phyloP scores from a whole-genome alignment of 2,888 invertebrate genomes.

The Scaptomyza polygonia region DNA sequence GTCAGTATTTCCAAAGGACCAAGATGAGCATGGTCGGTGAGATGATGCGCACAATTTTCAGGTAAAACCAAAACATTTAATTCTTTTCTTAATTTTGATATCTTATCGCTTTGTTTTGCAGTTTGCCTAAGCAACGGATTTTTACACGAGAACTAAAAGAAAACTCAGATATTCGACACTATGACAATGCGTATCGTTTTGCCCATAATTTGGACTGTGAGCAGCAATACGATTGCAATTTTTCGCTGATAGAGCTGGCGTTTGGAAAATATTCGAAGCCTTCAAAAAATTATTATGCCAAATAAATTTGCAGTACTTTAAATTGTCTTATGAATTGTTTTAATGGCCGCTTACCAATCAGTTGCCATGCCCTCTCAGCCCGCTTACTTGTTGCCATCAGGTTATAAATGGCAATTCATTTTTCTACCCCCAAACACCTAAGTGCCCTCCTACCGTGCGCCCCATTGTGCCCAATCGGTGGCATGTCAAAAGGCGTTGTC shows the following conservation, averaged over 20 bases:
- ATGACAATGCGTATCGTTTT: slow-evolving; percentile 88
- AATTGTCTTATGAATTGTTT: slow-evolving; percentile 58
- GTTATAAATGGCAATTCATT: slow-evolving; percentile 72
- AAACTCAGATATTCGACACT: slow-evolving; percentile 87
- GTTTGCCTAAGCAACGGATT: slow-evolving; percentile 88
- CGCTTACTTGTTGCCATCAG: slow-evolving; percentile 58
- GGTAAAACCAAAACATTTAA: slow-evolving; percentile 85
- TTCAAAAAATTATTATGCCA: slow-evolving; percentile 73
- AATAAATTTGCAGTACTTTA: slow-evolving; percentile 59
- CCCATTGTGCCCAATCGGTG: slow-evolving; percentile 25
- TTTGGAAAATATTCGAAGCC: slow-evolving; percentile 86
- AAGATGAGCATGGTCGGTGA: slow-evolving; percentile 89
- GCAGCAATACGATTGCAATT: slow-evolving; percentile 86
- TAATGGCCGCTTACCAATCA: slow-evolving; percentile 35
- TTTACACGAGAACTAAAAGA: slow-evolving; percentile 88
- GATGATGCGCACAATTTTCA: slow-evolving; percentile 89
- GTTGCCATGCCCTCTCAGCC: not conserved
- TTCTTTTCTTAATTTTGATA: not conserved
- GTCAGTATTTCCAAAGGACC: slow-evolving; percentile 87
- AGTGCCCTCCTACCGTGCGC: not conserved
- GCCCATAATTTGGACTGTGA: slow-evolving; percentile 86
- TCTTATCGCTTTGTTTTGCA: slow-evolving; percentile 67
- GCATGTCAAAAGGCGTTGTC: slow-evolving; percentile 30
- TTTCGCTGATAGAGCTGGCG: slow-evolving; percentile 90
- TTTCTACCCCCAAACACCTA: slow-evolving; percentile 48